Conservation (phyloP, 2,888 invertebrate species). For the Nomada ruficornis region DNA sequence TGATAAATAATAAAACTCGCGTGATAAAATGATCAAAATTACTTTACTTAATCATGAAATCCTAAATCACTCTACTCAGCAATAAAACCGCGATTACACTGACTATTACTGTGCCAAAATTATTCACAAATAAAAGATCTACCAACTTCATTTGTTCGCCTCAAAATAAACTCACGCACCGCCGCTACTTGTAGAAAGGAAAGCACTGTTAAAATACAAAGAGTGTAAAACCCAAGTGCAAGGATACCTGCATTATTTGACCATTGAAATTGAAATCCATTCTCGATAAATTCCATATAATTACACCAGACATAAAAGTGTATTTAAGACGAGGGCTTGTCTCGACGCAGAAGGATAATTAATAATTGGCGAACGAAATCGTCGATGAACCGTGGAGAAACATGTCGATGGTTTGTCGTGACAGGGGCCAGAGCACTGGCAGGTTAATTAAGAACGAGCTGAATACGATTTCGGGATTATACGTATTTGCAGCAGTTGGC, state of each 20-base stretch:
- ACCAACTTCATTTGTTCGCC: background rate
- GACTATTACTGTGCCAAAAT: background rate
- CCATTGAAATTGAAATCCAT: constrained; percentile 8
- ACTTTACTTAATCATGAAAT: too few species aligned
- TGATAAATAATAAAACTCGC: too few species aligned
- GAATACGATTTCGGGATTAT: constrained; percentile 70
- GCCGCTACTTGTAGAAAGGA: background rate
- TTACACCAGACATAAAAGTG: background rate
- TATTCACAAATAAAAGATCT: background rate
- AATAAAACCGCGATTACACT: background rate
- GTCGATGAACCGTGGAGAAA: constrained; percentile 28
- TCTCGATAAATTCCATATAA: background rate
- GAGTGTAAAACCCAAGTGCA: constrained; percentile 10
- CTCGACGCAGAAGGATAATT: background rate
- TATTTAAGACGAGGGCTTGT: background rate
- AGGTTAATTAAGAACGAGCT: constrained; percentile 73
- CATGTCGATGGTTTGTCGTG: constrained; percentile 38
- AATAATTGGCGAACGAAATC: constrained; percentile 4
- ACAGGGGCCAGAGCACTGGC: constrained; percentile 37
- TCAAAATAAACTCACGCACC: background rate
- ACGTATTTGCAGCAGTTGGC: constrained; percentile 61
- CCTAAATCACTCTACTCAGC: background rate
- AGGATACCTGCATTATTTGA: constrained; percentile 9
- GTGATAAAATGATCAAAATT: too few species aligned
- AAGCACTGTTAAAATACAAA: background rate